phyloP scores from a whole-genome alignment of 2,113 vertebrate species.

The Dicaeum eximium region DNA sequence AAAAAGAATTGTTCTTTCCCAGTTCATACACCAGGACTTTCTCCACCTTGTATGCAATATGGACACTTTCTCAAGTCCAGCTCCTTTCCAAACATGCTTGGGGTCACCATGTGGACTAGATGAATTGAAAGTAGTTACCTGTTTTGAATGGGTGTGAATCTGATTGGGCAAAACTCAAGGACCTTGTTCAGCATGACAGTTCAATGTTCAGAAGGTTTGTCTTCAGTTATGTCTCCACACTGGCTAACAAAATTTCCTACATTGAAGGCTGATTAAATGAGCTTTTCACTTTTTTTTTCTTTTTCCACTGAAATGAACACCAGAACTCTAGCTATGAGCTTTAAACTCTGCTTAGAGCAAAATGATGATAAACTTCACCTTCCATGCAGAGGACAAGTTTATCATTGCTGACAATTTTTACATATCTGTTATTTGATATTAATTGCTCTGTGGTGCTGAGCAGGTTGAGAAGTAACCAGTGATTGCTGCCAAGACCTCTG shows the following conservation, averaged over 20 bases:
- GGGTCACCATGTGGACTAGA: background rate
- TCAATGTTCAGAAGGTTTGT: background rate
- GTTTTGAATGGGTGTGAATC: background rate
- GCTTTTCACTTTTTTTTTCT: background rate
- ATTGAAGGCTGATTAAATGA: background rate
- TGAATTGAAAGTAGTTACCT: background rate
- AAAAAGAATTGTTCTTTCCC: background rate
- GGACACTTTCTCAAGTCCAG: background rate
- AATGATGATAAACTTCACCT: background rate
- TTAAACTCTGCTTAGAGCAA: background rate
- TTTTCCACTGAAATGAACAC: background rate
- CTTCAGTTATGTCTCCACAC: background rate
- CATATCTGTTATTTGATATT: background rate
- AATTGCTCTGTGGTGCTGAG: background rate
- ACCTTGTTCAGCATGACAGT: background rate
- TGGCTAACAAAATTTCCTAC: background rate
- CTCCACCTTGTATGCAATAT: background rate
- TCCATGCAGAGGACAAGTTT: background rate
- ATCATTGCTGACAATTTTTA: background rate
- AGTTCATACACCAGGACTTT: background rate
- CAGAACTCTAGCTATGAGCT: background rate
- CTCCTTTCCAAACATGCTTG: background rate
- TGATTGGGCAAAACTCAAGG: background rate
- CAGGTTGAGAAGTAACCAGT: background rate
- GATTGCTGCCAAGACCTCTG: background rate